Evolutionary conservation across 2,888 invertebrate species (phyloP).

Genomic region (Diarsia mendica): DNA sequence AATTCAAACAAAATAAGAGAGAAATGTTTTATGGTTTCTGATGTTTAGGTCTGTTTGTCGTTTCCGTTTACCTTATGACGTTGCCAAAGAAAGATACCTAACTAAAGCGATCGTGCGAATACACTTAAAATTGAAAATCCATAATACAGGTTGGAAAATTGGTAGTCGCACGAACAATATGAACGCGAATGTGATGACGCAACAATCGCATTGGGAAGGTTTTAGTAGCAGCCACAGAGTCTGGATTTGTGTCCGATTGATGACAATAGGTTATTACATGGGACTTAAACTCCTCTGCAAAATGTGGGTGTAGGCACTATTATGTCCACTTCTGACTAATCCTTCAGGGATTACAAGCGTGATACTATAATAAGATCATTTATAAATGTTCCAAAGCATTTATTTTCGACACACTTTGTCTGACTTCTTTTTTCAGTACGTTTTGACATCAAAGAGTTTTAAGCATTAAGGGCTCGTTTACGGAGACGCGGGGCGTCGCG

Average conservation of each 20-base stretch:
- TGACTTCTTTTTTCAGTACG: neutral
- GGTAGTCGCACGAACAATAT: no score
- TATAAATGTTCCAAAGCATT: neutral
- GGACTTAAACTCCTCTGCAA: neutral
- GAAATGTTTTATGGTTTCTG: constrained; percentile 20
- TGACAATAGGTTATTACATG: neutral
- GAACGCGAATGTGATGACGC: no score
- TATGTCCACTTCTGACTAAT: neutral
- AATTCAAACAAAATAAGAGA: constrained; percentile 15
- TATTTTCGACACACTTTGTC: neutral
- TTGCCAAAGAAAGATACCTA: constrained; percentile 3
- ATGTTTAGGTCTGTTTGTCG: neutral
- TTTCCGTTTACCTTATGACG: neutral
- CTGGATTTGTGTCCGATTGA: neutral
- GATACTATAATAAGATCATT: neutral
- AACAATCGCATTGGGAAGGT: no score
- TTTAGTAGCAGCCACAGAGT: no score
- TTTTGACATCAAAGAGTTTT: neutral
- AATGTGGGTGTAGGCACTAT: neutral
- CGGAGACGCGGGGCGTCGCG: no score
- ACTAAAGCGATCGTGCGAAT: no score
- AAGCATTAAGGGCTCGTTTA: no score
- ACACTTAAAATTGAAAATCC: no score
- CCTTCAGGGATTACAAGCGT: neutral
- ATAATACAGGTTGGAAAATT: no score